A percentile compares a stretch with the other conserved stretches of the same genome.
Conservation (phyloP, 2,113 vertebrate genomes). For the Spea bombifrons region DNA sequence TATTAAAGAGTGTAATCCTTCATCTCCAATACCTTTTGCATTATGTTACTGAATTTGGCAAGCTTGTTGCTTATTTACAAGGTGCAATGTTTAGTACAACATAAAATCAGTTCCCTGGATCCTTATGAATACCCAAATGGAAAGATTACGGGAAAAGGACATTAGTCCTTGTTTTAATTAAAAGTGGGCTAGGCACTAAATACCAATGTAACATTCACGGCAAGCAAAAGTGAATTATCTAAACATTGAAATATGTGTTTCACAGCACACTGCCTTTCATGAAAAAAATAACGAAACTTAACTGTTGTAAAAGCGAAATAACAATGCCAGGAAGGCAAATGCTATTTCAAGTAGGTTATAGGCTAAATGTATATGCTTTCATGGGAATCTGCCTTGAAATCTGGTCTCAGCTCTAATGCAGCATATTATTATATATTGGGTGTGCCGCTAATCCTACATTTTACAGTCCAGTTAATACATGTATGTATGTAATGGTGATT, state of each 20-base stretch:
- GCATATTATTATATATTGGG: too few relatives aligned
- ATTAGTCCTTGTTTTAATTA: slow-evolving; percentile 22
- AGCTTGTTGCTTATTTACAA: slow-evolving; percentile 35
- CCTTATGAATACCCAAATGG: slow-evolving; percentile 35
- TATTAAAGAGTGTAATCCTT: not conserved
- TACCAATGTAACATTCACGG: not conserved
- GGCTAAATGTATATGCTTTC: too few relatives aligned
- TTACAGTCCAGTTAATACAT: too few relatives aligned
- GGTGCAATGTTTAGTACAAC: slow-evolving; percentile 44
- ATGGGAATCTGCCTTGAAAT: too few relatives aligned
- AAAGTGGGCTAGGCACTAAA: not conserved
- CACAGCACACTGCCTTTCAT: not conserved
- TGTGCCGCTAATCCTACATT: too few relatives aligned
- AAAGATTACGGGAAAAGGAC: slow-evolving; percentile 39
- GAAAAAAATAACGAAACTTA: too few relatives aligned
- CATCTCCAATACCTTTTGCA: not conserved
- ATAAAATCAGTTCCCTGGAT: slow-evolving; percentile 37
- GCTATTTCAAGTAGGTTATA: too few relatives aligned
- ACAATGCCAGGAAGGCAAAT: too few relatives aligned
- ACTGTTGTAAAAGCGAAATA: too few relatives aligned
- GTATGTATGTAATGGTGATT: too few relatives aligned
- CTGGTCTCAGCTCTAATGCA: too few relatives aligned
- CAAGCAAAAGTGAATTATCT: slow-evolving; percentile 3
- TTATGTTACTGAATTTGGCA: slow-evolving; percentile 31
- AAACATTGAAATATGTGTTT: slow-evolving; percentile 1